Evolutionary conservation across 2,797 vertebrate genomes (phyloP).

Genomic region (Karalla daura): DNA sequence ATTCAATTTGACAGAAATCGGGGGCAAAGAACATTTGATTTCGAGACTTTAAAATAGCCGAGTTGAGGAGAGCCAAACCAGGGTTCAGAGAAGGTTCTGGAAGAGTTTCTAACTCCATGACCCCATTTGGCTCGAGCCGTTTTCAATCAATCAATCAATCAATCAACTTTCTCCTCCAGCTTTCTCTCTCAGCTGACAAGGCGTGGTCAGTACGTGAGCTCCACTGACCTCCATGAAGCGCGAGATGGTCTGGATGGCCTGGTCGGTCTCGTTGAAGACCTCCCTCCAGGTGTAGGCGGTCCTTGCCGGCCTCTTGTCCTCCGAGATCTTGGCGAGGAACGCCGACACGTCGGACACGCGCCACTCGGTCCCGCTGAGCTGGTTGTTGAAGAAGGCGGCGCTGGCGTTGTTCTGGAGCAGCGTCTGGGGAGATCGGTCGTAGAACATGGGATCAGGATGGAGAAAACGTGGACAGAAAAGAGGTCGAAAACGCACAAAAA

Average conservation of each 20-base stretch:
- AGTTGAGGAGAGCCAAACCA: slow-evolving; percentile 2
- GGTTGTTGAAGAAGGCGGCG: slow-evolving; percentile 83
- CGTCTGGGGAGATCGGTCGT: too few species aligned
- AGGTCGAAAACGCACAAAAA: not conserved
- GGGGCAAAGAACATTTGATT: slow-evolving; percentile 51
- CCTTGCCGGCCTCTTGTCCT: slow-evolving; percentile 75
- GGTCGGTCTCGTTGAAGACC: slow-evolving; percentile 93
- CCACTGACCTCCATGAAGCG: slow-evolving; percentile 96
- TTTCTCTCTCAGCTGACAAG: too few species aligned
- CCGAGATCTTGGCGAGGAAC: slow-evolving; percentile 89
- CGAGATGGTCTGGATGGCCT: slow-evolving; percentile 91
- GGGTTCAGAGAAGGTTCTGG: not conserved
- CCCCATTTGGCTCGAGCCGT: too few species aligned
- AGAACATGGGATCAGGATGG: too few species aligned
- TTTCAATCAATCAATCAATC: too few species aligned
- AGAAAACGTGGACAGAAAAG: not conserved
- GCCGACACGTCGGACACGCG: slow-evolving; percentile 84
- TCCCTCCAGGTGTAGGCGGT: slow-evolving; percentile 91
- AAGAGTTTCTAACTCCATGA: slow-evolving; percentile 11
- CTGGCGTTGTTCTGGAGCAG: slow-evolving; percentile 89
- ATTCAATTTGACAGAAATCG: slow-evolving; percentile 32
- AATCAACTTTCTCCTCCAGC: too few species aligned
- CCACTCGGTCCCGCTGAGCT: slow-evolving; percentile 88
- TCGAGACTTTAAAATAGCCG: slow-evolving; percentile 32
- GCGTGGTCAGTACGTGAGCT: too few species aligned